Evolutionary conservation across 1,140 invertebrate species (phyloP), one percentile per base, ranked within the genome.

Genomic region (Trypoxylus dichotomus): DNA sequence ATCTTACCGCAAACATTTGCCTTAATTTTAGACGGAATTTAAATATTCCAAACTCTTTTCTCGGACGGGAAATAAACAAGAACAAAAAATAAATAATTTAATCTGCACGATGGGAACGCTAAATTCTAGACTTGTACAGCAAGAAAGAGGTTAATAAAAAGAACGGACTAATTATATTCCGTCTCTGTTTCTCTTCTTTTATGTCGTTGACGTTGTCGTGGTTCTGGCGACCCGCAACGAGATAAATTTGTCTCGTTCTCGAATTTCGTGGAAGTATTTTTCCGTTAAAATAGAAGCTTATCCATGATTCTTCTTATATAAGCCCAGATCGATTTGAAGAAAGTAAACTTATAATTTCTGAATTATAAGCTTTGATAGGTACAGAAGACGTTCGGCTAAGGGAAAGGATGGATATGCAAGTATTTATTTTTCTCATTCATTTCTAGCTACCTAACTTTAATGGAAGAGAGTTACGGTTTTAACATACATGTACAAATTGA

Each of bases 1-100:
- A 27, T 68, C 60, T 68, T 24, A 29, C 27, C 60, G 24, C 60
- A 68, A 68, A 68, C 27, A 29, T 68, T 68, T 68, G 27, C 60
- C 15, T 68, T 27, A 68, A 68, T 68, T 68, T 68, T 68, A 68
- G 60, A 68, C 27, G 60, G 2, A 68, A 68, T 68, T 68, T 68
- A 68, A 68, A 68, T 68, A 68, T 68, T 68, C 24, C 60, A 27
- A 68, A 29, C 60, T 68, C 60, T 13, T 68, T 68, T 68, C 24
- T 24, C 24, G 60, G 24, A 68, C 21, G 60, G 15, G 27, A 68
- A 29, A 27, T n/a, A 54, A 54, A 1, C 47, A 54, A 37, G 47
- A n/a, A 54, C 42, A 54, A 54, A 54, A 54, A 54, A 37, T 37
- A 37, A 54, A 54, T 54, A 54, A 54, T 54, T 54, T 54, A 54